Conservation (phyloP, 2,113 vertebrate genomes). For the Crotalus horridus region DNA sequence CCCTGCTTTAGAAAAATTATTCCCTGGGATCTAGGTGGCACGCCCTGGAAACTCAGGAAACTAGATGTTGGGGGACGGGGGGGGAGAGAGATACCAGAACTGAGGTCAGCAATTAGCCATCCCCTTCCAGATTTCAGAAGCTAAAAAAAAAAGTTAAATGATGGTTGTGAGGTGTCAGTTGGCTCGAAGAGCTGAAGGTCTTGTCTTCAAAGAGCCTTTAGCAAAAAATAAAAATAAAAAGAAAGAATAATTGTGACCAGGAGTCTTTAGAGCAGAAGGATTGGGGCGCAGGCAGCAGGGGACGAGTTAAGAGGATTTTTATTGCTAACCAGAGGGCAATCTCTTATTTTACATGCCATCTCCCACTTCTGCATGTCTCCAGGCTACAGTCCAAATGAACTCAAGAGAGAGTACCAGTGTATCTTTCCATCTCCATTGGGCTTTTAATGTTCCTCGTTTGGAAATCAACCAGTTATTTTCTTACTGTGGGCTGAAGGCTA, state of each 20-base stretch:
- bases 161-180: neutral
- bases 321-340: neutral
- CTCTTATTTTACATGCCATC: neutral
- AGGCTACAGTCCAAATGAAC: neutral
- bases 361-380: neutral
- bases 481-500: conserved; percentile 41
- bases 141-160: neutral
- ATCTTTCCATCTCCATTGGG: conserved; percentile 55
- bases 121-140: neutral
- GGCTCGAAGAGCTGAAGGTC: neutral
- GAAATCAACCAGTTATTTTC: conserved; percentile 34
- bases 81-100: neutral
- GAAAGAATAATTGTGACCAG: neutral
- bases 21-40: too few relatives aligned
- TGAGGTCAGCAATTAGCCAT: neutral
- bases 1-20: neutral
- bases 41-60: neutral
- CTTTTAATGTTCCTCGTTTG: conserved; percentile 39
- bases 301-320: neutral
- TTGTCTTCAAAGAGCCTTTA: neutral
- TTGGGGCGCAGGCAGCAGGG: neutral
- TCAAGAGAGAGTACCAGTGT: neutral
- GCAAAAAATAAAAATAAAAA: neutral
- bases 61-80: neutral
- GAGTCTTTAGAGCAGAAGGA: neutral